Evolutionary conservation across 2,888 invertebrate species (phyloP).

Genomic region (Zaprionus bogoriensis): DNA sequence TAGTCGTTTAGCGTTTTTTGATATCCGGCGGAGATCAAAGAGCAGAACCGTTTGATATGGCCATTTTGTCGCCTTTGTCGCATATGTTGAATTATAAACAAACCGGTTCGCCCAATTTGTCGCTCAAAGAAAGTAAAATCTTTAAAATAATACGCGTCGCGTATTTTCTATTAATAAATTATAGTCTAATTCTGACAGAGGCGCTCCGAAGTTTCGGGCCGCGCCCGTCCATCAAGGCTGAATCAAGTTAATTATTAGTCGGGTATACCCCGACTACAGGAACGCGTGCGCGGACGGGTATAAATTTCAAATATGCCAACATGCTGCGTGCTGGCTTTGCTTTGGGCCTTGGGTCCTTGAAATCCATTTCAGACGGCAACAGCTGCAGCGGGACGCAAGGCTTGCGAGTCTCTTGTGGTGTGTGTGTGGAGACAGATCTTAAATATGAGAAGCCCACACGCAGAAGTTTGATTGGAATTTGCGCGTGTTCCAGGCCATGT

Average conservation of each 20-base stretch:
- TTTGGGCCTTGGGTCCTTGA: not conserved
- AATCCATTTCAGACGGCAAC: slow-evolving; percentile 20
- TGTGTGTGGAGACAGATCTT: not conserved
- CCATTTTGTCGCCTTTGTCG: slow-evolving; percentile 64
- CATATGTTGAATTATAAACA: slow-evolving; percentile 49
- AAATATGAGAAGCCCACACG: slow-evolving; percentile 13
- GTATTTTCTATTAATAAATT: slow-evolving; percentile 39
- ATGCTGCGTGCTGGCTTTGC: not conserved
- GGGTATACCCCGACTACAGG: not conserved
- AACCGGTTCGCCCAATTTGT: slow-evolving; percentile 55
- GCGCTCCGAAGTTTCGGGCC: not conserved
- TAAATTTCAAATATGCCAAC: not conserved
- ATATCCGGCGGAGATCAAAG: slow-evolving; percentile 53
- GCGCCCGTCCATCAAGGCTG: not conserved
- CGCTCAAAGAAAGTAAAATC: slow-evolving; percentile 63
- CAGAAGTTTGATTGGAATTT: slow-evolving; percentile 44
- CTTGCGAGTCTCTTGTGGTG: not conserved
- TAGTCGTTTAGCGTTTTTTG: slow-evolving; percentile 12
- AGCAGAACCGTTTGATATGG: slow-evolving; percentile 36
- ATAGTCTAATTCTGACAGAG: slow-evolving; percentile 6
- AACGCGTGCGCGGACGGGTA: not conserved
- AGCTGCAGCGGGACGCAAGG: slow-evolving; percentile 26
- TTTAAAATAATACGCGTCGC: slow-evolving; percentile 8
- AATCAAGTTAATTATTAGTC: not conserved
- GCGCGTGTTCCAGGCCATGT: not conserved